These are phyloP conservation scores for Hippoglossus hippoglossus DNA, from an alignment of 2,797 vertebrate species.

Conservation along the genomic window DNA sequence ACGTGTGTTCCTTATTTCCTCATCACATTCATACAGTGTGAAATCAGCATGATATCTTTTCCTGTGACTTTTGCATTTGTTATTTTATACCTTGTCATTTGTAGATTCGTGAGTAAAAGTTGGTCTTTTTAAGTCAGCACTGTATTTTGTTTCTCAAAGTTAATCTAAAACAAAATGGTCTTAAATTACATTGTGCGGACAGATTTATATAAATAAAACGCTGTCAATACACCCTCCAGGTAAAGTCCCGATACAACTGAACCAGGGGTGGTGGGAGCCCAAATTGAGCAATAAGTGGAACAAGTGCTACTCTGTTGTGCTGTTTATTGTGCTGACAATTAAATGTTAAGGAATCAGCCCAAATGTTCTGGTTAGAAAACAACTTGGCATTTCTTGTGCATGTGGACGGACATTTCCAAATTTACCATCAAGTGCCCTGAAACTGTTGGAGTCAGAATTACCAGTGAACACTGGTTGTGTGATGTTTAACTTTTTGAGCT, in stretches of 20 bases:
- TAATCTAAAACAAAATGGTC: neutral
- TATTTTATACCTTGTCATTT: neutral
- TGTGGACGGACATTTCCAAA: neutral
- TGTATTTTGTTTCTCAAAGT: slow-evolving; percentile 11
- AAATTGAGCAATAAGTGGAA: slow-evolving; percentile 27
- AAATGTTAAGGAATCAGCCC: neutral
- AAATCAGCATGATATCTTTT: neutral
- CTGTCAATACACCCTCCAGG: slow-evolving; percentile 3
- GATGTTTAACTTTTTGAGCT: neutral
- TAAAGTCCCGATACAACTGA: neutral
- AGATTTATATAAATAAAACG: slow-evolving; percentile 23
- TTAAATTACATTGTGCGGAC: neutral
- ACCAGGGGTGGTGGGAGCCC: neutral
- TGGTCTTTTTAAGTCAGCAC: neutral
- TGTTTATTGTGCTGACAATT: neutral
- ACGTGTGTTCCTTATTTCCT: neutral
- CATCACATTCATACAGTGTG: neutral
- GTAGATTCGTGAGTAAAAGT: neutral
- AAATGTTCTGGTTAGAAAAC: neutral
- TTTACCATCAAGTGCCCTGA: neutral
- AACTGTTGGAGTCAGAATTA: no score
- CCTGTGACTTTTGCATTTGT: no score
- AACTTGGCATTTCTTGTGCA: slow-evolving; percentile 5
- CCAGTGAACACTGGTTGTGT: no score
- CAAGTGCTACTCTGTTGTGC: neutral